Base-by-base conservation (phyloP, 2,113 vertebrate species). In the Otolemur garnettii region DNA sequence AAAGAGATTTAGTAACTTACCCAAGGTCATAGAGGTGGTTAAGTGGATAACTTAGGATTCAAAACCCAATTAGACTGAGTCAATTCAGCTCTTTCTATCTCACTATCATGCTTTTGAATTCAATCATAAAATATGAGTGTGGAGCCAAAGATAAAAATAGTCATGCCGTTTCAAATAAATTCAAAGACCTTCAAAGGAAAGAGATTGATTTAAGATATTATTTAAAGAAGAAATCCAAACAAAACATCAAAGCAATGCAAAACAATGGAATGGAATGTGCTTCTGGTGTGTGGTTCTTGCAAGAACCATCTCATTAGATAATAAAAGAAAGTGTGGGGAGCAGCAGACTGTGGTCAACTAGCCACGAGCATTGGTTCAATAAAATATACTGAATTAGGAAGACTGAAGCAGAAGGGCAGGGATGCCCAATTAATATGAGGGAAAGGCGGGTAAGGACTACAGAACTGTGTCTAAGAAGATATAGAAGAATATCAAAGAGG, bases 111-210 rank as follows among this genome's bases (percentile, higher is more conserved):
- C 57, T 93, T 93, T 72, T 83, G 82, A 94, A 86, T 89, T 79
- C 28, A 19, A 95, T 88, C 64, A 82, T 80, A 68, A 93, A 96
- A 83, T 95, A 30, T 21, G n/a, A 55, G 62, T 87, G 22, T 82
- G 12, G 64, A 91, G 26, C 28, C 89, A 93, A 75, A 95, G 92
- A 90, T 83, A 96, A 95, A 96, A 97, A 96, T 85, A 95, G 35
- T 71, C 84, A 66, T 7, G 50, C 1, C 62, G 53, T 92, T 94
- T 69, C 38, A 94, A 96, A 93, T 74, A 93, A 87, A 96, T 62
- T 85, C 60, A 94, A 83, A 95, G 82, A 90, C 28, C 57, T 97
- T 94, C 68, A 95, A 92, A 90, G 86, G 62, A 91, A 95, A 92
- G 55, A 4, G 57, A 92, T 2, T 64, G 74, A 91, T 88, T 72